These are phyloP conservation scores for Pemphigus obesinymphae DNA, from an alignment of 1,140 invertebrate species.

Conservation along the genomic window DNA sequence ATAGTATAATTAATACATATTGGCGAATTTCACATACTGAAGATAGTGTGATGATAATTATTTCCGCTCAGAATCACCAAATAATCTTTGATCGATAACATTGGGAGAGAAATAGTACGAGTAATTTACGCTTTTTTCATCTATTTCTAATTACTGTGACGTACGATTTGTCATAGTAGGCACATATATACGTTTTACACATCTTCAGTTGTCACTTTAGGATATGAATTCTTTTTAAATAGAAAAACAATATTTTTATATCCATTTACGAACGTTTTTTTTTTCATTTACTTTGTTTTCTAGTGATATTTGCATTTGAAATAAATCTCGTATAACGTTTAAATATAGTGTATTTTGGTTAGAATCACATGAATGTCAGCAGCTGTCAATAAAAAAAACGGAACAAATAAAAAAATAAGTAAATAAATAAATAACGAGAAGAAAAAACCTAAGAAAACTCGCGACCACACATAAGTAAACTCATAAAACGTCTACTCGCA, in stretches of 20 bases:
- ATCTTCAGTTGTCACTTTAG: background rate
- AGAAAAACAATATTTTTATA: background rate
- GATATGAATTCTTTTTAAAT: background rate
- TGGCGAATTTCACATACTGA: too few species aligned
- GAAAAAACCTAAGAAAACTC: slow-evolving; percentile 18
- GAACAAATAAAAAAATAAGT: background rate
- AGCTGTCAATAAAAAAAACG: slow-evolving; percentile 1
- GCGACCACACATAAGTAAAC: slow-evolving; percentile 30
- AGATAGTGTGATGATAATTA: background rate
- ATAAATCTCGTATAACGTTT: background rate
- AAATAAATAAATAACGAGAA: slow-evolving; percentile 21
- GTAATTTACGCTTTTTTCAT: background rate
- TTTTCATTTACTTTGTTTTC: too few species aligned
- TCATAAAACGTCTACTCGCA: background rate
- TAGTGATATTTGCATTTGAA: background rate
- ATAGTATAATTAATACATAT: too few species aligned
- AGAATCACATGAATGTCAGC: background rate
- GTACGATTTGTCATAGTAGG: background rate
- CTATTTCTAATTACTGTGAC: background rate
- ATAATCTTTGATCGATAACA: too few species aligned
- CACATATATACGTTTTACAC: too few species aligned
- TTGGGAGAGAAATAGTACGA: background rate
- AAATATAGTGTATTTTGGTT: slow-evolving; percentile 7
- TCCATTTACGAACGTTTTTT: background rate
- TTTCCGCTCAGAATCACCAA: background rate